Evolutionary conservation across 2,888 invertebrate genomes (phyloP).

Genomic region (Thecophora atra): DNA sequence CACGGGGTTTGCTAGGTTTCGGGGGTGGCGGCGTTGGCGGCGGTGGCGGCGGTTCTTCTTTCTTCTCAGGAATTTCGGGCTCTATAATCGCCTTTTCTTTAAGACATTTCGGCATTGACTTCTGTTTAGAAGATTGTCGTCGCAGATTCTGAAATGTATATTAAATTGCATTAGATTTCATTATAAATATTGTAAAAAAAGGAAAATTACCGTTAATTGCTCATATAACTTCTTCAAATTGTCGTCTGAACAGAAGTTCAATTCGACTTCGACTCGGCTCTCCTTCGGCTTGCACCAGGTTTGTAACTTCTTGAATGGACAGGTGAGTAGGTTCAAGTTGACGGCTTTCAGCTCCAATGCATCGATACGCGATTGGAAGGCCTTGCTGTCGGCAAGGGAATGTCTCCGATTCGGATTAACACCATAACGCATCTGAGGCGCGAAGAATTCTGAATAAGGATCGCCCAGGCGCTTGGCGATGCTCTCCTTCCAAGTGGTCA

Average conservation of each 20-base stretch:
- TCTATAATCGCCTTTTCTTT: constrained; percentile 10
- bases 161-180: background rate
- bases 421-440: constrained; percentile 73
- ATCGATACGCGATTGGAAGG: constrained; percentile 60
- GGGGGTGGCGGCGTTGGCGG: no score
- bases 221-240: constrained; percentile 61
- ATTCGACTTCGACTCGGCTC: constrained; percentile 55
- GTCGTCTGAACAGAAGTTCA: constrained; percentile 60
- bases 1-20: no score
- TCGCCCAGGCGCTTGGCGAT: constrained; percentile 69
- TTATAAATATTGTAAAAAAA: background rate
- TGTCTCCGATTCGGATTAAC: constrained; percentile 73
- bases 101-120: constrained; percentile 55
- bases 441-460: constrained; percentile 72
- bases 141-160: constrained; percentile 52
- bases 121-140: constrained; percentile 47
- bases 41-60: no score
- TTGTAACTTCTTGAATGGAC: constrained; percentile 58
- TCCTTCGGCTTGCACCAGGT: constrained; percentile 60
- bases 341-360: constrained; percentile 55
- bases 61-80: background rate
- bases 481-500: constrained; percentile 65
- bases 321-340: constrained; percentile 51
- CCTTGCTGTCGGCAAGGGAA: constrained; percentile 56
- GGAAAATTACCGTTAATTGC: constrained; percentile 51